These are phyloP conservation scores for Polietes domitor DNA, from an alignment of 2,888 invertebrate species.

Conservation along the genomic window DNA sequence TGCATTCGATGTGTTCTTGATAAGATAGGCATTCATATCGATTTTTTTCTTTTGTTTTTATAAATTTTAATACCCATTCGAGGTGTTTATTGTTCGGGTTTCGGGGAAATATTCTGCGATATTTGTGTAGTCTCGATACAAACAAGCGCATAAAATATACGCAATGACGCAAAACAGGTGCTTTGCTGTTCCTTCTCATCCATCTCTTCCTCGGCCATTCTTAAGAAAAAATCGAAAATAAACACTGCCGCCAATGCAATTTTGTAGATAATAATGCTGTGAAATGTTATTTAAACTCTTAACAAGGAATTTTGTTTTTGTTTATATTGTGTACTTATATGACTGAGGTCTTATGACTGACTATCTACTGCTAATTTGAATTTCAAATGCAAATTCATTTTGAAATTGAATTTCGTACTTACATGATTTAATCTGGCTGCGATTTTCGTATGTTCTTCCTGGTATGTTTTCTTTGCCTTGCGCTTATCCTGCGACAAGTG, in stretches of 20 bases:
- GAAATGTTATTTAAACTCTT: background rate
- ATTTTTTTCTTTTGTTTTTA: background rate
- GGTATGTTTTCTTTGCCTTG: conserved; percentile 91
- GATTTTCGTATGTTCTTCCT: conserved; percentile 93
- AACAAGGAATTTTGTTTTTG: background rate
- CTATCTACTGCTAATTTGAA: too few species aligned
- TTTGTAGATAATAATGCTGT: background rate
- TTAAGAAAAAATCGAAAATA: conserved; percentile 3
- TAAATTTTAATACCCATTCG: conserved; percentile 28
- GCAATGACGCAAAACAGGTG: conserved; percentile 47
- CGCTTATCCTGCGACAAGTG: conserved; percentile 93
- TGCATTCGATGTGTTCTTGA: background rate
- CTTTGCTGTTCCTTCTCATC: background rate
- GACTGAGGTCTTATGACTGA: too few species aligned
- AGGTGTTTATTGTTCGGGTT: background rate
- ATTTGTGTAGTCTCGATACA: conserved; percentile 8
- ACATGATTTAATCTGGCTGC: conserved; percentile 91
- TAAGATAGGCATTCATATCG: background rate
- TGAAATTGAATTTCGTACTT: conserved; percentile 76
- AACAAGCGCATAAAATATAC: conserved; percentile 8
- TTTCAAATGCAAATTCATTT: background rate
- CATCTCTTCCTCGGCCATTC: too few species aligned
- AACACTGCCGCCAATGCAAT: background rate
- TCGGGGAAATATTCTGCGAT: background rate
- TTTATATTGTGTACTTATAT: background rate